Evolutionary conservation across 2,797 vertebrate genomes (phyloP).

Genomic region (Thunnus albacares): DNA sequence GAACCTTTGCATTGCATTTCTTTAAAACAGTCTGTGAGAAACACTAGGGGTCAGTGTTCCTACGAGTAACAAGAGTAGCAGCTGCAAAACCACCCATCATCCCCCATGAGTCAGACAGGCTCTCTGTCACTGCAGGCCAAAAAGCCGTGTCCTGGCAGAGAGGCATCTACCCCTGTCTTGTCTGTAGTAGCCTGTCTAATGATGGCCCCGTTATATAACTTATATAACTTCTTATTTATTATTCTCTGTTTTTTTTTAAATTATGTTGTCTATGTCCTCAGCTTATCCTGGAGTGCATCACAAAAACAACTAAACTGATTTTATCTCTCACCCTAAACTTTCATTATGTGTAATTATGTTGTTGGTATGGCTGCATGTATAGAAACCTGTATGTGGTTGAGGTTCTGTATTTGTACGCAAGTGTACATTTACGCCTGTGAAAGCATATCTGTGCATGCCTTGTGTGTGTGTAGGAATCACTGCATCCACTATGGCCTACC

Average conservation of each 20-base stretch:
- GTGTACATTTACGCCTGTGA: conserved; percentile 46
- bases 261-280: background rate
- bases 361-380: conserved; percentile 8
- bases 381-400: conserved; percentile 12
- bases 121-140: conserved; percentile 44
- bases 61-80: conserved; percentile 26
- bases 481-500: conserved; percentile 39
- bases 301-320: conserved; percentile 16
- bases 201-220: conserved; percentile 43
- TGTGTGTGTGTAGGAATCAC: conserved; percentile 56
- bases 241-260: background rate
- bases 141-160: conserved; percentile 24
- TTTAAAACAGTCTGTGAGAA: background rate
- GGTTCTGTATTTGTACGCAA: conserved; percentile 23
- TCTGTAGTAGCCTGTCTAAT: conserved; percentile 27
- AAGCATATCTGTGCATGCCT: conserved; percentile 50
- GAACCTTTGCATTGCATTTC: background rate
- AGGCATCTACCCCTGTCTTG: conserved; percentile 24
- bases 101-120: background rate
- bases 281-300: background rate
- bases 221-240: conserved; percentile 14
- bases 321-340: background rate
- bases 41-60: conserved; percentile 81
- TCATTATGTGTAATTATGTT: background rate
- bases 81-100: background rate